Evolutionary conservation across 2,888 invertebrate genomes (phyloP), one percentile per base, ranked within the genome.

Genomic region (Drosophila nigritarsus): DNA sequence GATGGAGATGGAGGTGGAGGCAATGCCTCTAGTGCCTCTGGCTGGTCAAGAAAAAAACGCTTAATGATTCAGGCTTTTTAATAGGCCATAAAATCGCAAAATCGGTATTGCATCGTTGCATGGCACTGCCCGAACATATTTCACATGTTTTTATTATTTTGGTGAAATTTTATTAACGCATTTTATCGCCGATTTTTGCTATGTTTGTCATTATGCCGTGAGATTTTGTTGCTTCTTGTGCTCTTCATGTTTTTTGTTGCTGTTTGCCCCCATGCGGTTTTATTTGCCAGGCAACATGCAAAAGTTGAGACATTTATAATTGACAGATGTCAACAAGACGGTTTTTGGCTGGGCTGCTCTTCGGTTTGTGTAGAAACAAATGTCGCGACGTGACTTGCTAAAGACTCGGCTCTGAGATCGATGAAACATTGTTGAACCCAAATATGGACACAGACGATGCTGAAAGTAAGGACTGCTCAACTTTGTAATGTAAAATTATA

Each of bases 101-200:
- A 89, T 85, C 84, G 89, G 79, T 74, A 87, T 85, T 87, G 89
- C 79, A 70, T 75, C 81, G 80, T 75, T 62, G 70, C 75, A 81
- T 58, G 54, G 65, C 73, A 55, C 68, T 84, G 89, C 72, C 73
- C 89, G 87, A 73, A 80, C 84, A 84, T 84, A 89, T 89, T 84
- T 84, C 89, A 89, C 84, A 81, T 84, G 84, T 86, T 85, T 89
- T 89, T 87, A 89, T 84, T 87, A 87, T 85, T 83, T 85, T 89
- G 89, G 86, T 73, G 86, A 85, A 78, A 78, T 83, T 86, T 85
- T 71, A 53, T 65, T 62, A 71, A 71, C 82, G 72, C 65, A 69
- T 75, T 87, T 87, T 83, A 87, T 84, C 49, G 87, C 67, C 59
- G 50, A 65, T 76, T 71, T 74, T 71, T 74, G 70, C 70, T 59